These are phyloP conservation scores for Rhaphigaster nebulosa DNA, from an alignment of 2,888 invertebrate species.

Conservation along the genomic window DNA sequence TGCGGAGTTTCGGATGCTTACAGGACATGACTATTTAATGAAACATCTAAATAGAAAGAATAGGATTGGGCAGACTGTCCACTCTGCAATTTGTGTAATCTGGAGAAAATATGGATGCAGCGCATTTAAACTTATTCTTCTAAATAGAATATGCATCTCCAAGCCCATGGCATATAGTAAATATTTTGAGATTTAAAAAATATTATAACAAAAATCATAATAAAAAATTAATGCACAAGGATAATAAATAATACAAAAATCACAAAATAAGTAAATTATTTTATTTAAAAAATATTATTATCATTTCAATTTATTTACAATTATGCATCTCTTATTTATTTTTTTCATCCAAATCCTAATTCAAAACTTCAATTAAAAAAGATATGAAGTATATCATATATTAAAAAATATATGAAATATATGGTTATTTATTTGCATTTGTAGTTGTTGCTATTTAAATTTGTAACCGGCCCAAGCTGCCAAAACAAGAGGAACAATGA, in stretches of 20 bases:
- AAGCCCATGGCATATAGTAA: too few species aligned
- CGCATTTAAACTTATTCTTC: too few species aligned
- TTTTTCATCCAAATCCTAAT: neutral
- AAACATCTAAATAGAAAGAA: too few species aligned
- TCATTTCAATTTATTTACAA: neutral
- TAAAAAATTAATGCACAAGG: neutral
- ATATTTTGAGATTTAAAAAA: too few species aligned
- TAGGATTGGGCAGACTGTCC: too few species aligned
- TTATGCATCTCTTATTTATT: neutral
- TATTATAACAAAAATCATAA: too few species aligned
- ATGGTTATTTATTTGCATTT: neutral
- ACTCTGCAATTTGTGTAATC: too few species aligned
- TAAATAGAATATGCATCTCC: too few species aligned
- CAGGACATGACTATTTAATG: too few species aligned
- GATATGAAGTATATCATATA: too few species aligned
- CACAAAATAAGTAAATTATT: neutral
- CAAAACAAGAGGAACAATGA: slow-evolving; percentile 23
- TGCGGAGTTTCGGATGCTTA: too few species aligned
- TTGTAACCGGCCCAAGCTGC: slow-evolving; percentile 24
- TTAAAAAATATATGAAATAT: neutral
- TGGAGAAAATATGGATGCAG: too few species aligned
- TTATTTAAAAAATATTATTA: neutral
- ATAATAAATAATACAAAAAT: neutral
- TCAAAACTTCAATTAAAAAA: neutral
- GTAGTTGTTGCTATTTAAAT: neutral